phyloP scores from a whole-genome alignment of 2,113 vertebrate species.

The Pterocles burchelli region DNA sequence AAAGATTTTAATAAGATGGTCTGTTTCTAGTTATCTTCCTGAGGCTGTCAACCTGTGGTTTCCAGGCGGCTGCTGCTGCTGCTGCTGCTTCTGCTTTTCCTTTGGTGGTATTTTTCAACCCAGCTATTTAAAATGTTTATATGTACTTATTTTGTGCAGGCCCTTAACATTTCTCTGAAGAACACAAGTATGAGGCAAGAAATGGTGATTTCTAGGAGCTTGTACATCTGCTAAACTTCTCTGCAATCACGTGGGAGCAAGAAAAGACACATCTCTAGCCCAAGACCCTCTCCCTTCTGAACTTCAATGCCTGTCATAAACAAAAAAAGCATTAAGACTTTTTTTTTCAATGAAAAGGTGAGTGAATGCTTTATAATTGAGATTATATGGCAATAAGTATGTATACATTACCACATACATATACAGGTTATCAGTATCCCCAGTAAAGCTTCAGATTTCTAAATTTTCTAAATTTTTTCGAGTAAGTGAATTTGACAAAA shows the following conservation, averaged over 20 bases:
- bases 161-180: background rate
- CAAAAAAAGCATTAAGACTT: background rate
- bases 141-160: background rate
- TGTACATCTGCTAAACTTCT: background rate
- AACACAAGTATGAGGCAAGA: background rate
- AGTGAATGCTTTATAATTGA: background rate
- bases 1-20: background rate
- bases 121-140: background rate
- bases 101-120: background rate
- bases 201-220: background rate
- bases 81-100: background rate
- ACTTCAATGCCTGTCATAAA: conserved; percentile 24
- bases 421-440: background rate
- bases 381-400: background rate
- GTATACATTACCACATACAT: background rate
- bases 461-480: background rate
- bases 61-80: background rate
- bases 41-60: background rate
- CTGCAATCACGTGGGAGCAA: background rate
- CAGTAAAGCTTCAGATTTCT: background rate
- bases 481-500: background rate
- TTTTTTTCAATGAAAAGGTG: background rate
- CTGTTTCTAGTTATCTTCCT: conserved; percentile 1
- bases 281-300: background rate
- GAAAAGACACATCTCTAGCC: conserved; percentile 23